Percentiles rank a stretch among this genome's conserved stretches.
Evolutionary conservation across 2,888 invertebrate genomes (phyloP).

Genomic region (Campoplex nolae): DNA sequence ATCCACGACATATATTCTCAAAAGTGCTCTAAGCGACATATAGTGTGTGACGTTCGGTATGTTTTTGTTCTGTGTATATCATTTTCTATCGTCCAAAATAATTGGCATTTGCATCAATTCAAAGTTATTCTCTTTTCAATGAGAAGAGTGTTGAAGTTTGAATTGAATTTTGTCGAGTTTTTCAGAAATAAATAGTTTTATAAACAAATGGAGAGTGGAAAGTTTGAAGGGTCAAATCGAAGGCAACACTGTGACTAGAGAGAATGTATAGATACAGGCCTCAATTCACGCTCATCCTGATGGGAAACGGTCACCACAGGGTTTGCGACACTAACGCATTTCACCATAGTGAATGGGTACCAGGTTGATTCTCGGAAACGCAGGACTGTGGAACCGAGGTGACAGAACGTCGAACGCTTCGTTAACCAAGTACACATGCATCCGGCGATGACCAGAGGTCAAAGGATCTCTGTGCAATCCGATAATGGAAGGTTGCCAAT

Average conservation of each 20-base stretch:
- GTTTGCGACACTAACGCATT: constrained; percentile 9
- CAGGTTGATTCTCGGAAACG: constrained; percentile 25
- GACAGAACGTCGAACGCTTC: constrained; percentile 58
- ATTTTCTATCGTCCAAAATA: background rate
- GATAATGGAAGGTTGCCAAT: constrained; percentile 54
- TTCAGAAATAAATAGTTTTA: background rate
- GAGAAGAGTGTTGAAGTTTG: background rate
- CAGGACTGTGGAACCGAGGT: constrained; percentile 40
- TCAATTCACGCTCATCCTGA: background rate
- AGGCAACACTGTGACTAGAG: background rate
- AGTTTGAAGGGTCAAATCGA: background rate
- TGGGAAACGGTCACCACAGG: constrained; percentile 12
- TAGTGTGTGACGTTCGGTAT: background rate
- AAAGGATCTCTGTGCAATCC: constrained; percentile 59
- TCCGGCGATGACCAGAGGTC: constrained; percentile 40
- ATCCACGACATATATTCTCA: background rate
- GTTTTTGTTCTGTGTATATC: background rate
- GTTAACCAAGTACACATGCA: constrained; percentile 57
- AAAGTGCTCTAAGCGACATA: background rate
- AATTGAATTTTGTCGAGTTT: background rate
- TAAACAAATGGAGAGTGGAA: background rate
- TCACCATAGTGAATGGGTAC: constrained; percentile 9
- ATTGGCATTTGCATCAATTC: background rate
- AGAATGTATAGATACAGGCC: background rate
- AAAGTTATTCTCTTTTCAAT: background rate